phyloP scores from a whole-genome alignment of 2,888 invertebrate species.

The Ceriagrion tenellum region DNA sequence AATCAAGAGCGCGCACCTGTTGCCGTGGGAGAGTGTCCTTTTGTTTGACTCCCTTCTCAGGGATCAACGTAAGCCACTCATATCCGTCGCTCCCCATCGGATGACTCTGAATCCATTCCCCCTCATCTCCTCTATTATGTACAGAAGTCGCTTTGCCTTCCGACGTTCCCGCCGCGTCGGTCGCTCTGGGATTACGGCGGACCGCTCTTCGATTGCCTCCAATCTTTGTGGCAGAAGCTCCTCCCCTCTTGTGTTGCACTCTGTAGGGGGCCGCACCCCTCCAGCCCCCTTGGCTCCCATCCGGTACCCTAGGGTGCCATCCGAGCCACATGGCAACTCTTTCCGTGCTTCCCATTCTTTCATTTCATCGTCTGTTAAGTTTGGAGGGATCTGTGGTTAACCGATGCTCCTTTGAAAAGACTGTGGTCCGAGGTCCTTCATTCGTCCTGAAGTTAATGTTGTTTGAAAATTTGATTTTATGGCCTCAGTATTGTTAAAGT shows the following conservation, averaged over 20 bases:
- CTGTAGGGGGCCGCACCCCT: neutral
- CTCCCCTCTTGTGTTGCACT: neutral
- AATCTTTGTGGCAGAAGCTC: neutral
- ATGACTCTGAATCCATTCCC: neutral
- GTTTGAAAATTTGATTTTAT: neutral
- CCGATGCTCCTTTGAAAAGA: neutral
- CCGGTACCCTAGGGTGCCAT: neutral
- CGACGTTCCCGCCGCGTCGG: neutral
- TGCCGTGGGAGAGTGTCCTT: neutral
- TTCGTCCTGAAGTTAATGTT: neutral
- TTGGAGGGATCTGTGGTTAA: neutral
- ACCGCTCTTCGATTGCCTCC: constrained; percentile 25
- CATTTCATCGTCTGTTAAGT: neutral
- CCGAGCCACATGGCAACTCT: neutral
- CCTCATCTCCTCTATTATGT: neutral
- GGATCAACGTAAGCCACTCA: neutral
- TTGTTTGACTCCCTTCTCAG: neutral
- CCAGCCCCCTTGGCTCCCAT: neutral
- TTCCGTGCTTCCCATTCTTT: neutral
- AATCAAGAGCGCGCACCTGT: neutral
- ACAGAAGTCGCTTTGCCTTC: neutral
- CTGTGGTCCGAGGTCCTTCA: neutral
- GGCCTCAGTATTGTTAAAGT: too few species aligned
- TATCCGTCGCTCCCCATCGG: neutral
- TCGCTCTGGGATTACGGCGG: neutral